Evolutionary conservation across 2,113 vertebrate genomes (phyloP).

Genomic region (Arvicanthis niloticus): DNA sequence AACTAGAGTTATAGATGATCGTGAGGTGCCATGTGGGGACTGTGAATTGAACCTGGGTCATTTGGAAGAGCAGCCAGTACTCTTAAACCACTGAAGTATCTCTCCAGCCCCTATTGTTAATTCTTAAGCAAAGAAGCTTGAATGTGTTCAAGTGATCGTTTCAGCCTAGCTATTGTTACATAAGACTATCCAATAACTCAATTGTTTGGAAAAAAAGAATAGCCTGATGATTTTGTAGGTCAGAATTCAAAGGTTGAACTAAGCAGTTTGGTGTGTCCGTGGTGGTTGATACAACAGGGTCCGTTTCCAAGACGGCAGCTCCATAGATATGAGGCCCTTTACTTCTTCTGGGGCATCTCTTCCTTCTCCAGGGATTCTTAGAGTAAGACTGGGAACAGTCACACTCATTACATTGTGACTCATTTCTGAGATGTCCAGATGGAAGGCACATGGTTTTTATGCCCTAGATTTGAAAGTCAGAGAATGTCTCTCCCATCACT

Average conservation of each 20-base stretch:
- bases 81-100: background rate
- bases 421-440: background rate
- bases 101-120: background rate
- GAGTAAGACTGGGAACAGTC: background rate
- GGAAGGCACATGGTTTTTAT: conserved; percentile 16
- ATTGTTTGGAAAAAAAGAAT: background rate
- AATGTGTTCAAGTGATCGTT: conserved; percentile 2
- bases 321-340: rapidly evolving
- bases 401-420: background rate
- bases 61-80: background rate
- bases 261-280: background rate
- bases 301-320: background rate
- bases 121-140: conserved; percentile 11
- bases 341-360: background rate
- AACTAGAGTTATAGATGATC: background rate
- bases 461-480: conserved; percentile 39
- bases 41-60: background rate
- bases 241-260: background rate
- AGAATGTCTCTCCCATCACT: background rate
- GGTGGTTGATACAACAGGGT: background rate
- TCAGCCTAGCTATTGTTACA: background rate
- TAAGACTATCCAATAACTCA: background rate
- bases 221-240: conserved; percentile 4
- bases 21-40: background rate
- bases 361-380: background rate